A percentile compares a stretch with the other conserved stretches of the same genome.
These are phyloP conservation scores for Malthinus flaveolus DNA, from an alignment of 2,888 invertebrate species.

Conservation along the genomic window DNA sequence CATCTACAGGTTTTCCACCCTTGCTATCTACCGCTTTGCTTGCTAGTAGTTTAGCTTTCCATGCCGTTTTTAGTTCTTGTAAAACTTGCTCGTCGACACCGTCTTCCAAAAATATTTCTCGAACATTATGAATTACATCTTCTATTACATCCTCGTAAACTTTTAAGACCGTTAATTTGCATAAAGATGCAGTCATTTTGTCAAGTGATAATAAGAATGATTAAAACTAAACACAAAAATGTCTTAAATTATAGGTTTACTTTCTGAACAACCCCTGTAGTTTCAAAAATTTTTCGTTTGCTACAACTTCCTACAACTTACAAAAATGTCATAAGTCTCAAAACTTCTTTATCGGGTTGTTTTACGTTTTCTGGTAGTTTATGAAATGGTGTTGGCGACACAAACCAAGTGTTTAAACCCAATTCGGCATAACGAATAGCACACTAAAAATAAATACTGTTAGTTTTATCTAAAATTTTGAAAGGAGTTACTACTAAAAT, in stretches of 20 bases:
- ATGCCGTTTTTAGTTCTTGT: constrained; percentile 91
- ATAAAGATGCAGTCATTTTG: constrained; percentile 30
- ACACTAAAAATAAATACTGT: constrained; percentile 36
- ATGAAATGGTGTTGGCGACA: constrained; percentile 44
- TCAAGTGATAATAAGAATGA: not conserved
- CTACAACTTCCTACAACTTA: constrained; percentile 40
- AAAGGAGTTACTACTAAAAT: too few species aligned
- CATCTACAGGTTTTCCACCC: not conserved
- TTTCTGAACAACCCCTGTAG: too few species aligned
- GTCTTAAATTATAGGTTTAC: too few species aligned
- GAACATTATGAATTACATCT: constrained; percentile 90
- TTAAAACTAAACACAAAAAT: too few species aligned
- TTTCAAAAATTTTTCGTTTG: not conserved
- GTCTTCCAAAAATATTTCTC: constrained; percentile 95
- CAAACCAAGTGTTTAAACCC: constrained; percentile 47
- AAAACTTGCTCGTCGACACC: constrained; percentile 97
- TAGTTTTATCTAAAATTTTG: too few species aligned
- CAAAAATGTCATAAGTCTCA: constrained; percentile 50
- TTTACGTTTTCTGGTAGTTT: constrained; percentile 44
- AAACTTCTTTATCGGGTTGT: constrained; percentile 43
- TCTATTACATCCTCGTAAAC: constrained; percentile 94
- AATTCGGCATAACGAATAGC: constrained; percentile 47
- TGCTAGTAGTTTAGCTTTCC: constrained; percentile 86
- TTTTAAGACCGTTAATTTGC: constrained; percentile 59
- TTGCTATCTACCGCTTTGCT: constrained; percentile 78